Percentiles rank a stretch among this genome's conserved stretches.
Evolutionary conservation across 2,797 vertebrate species (phyloP).

Genomic region (Lycodopsis pacificus): DNA sequence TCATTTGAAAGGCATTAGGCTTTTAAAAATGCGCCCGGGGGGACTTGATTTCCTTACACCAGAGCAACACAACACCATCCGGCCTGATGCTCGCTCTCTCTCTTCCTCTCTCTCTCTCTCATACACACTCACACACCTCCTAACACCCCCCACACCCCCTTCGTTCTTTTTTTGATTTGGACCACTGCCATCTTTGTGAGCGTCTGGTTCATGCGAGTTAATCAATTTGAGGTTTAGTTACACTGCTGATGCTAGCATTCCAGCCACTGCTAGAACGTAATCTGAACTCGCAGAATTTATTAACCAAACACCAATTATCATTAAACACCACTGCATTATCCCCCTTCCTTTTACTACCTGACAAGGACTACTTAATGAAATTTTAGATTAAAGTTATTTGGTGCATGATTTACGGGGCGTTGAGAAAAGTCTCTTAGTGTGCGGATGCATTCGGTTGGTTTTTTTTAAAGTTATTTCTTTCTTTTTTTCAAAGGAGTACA

Average conservation of each 20-base stretch:
- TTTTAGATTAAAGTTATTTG: slow-evolving; percentile 99
- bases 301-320: slow-evolving; percentile 99
- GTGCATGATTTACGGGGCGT: slow-evolving; percentile 93
- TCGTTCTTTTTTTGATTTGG: slow-evolving; percentile 92
- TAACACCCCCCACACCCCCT: slow-evolving; percentile 40
- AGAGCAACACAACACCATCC: slow-evolving; percentile 99
- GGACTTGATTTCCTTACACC: slow-evolving; percentile 99
- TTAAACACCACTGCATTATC: slow-evolving; percentile 99
- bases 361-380: slow-evolving; percentile 99
- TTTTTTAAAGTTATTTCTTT: slow-evolving; percentile 62
- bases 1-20: slow-evolving; percentile 99
- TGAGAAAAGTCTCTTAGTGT: slow-evolving; percentile 88
- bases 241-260: slow-evolving; percentile 99
- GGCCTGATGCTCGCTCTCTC: slow-evolving; percentile 92
- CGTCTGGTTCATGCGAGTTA: slow-evolving; percentile 99
- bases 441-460: slow-evolving; percentile 89
- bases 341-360: slow-evolving; percentile 97
- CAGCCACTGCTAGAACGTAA: slow-evolving; percentile 98
- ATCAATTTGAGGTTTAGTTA: slow-evolving; percentile 99
- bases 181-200: slow-evolving; percentile 99
- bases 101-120: slow-evolving; percentile 71
- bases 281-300: slow-evolving; percentile 99
- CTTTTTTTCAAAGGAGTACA: slow-evolving; percentile 83
- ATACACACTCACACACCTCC: slow-evolving; percentile 54
- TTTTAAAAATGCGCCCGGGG: slow-evolving; percentile 99